Evolutionary conservation across 2,888 invertebrate species (phyloP), one percentile per base, ranked within the genome.

Genomic region (Hoplodrina blanda): DNA sequence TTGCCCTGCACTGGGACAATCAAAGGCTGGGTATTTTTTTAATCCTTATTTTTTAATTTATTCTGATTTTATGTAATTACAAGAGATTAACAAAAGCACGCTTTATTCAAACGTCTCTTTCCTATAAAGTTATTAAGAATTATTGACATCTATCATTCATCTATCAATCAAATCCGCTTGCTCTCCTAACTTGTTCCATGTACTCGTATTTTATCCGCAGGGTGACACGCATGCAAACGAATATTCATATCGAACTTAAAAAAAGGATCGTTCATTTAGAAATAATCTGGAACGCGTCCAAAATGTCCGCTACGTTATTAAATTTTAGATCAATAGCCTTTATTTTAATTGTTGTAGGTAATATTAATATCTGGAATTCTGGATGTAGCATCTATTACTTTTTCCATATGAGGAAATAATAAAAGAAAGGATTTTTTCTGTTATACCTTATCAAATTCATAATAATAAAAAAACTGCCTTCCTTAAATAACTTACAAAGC

Each of bases 241-340:
- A 95, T 92, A 94, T 93, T 93, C 93, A 93, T 93, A 92, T 91
- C 89, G 85, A 85, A 85, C 89, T 90, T 89, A 87, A 88, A 87
- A 85, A 84, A 84, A 84, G 76, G 83, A 74, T 76, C 88, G 80
- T 87, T 90, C 91, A 90, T 91, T 92, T 90, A 88, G 83, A 91
- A 91, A 89, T 85, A 92, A 91, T 90, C 91, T 94, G 94, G 95
- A 93, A 85, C 83, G 84, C 82, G 78, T 92, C 94, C 94, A 94
- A 93, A 87, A 86, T 83, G 83, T 79, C 78, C 84, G 78, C 83
- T 73, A 81, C 87, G 82, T 91, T 90, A 92, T 92, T 89, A 89
- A 89, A 88, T 89, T 86, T 78, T 89, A 89, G 89, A 89, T 82
- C 86, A 87, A 84, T 79, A 81, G 84, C 78, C 88, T 91, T 89